phyloP scores from a whole-genome alignment of 2,888 invertebrate genomes.

The Nebria salina region DNA sequence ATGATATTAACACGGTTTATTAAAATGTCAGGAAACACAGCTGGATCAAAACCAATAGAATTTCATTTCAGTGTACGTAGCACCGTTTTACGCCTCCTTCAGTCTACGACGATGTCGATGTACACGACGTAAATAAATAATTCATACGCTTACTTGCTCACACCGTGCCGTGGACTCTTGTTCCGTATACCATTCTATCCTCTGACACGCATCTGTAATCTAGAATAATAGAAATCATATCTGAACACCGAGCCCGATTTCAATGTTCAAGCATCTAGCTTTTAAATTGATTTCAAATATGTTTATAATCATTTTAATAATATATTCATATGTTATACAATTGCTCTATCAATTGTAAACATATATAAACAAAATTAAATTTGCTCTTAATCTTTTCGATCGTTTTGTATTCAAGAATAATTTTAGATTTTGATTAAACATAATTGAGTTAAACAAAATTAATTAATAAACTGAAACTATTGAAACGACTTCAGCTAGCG shows the following conservation, averaged over 20 bases:
- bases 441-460: slow-evolving; percentile 4
- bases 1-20: slow-evolving; percentile 18
- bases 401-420: no score
- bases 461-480: slow-evolving; percentile 22
- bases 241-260: not conserved
- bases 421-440: no score
- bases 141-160: slow-evolving; percentile 10
- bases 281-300: not conserved
- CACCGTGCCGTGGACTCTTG: not conserved
- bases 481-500: not conserved
- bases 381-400: no score
- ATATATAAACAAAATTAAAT: no score
- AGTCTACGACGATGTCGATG: slow-evolving; percentile 3
- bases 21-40: slow-evolving; percentile 22
- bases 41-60: slow-evolving; percentile 42
- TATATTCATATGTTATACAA: no score
- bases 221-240: not conserved
- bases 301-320: no score
- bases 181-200: not conserved
- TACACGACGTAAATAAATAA: slow-evolving; percentile 16
- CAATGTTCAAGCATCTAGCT: not conserved
- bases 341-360: no score
- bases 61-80: slow-evolving; percentile 30
- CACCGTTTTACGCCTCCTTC: not conserved
- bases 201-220: not conserved